Base-by-base conservation (phyloP, 2,797 vertebrate genomes). In the Remorina albescens region DNA sequence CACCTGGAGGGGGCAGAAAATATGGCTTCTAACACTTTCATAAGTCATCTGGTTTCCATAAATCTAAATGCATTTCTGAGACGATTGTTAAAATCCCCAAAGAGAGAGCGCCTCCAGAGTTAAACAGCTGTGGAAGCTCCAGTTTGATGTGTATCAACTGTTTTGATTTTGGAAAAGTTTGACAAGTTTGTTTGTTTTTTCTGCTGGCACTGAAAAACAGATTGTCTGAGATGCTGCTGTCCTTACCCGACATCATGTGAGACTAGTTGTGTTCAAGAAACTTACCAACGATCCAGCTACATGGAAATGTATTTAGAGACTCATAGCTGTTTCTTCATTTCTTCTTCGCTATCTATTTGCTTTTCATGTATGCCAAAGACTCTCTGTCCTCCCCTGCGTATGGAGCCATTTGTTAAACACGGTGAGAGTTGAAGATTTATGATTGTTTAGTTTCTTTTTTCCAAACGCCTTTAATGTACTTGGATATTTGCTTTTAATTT, bases 41-140 rank as follows among this genome's bases (percentile, higher is more conserved):
- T 78, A 44, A 36, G 13, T 73, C 76, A 67, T 74, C 63, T 63
- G 57, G 26, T 57, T 42, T 26, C 49, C 41, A 51, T 64, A 34
- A 65, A 64, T 47, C 8, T n/a, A 28, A 74, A 65, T 25, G 32
- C 51, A 73, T 53, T 47, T 64, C 68, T 59, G 30, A 32, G 62
- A 65, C 54, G n/a, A 66, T 68, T 46, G 25, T 55, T 71, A 30
- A 58, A 71, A 61, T 62, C 9, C 44, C 51, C 25, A 30, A 42
- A 36, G 51, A 64, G 19, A 60, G 7, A n/a, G n/a, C n/a, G n/a
- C n/a, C n/a, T n/a, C n/a, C n/a, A n/a, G n/a, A 65, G 54, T 51
- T 58, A 28, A 53, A 70, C 46, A 59, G 65, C 16, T 16, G 41
- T 32, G 34, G 36, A 46, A 57, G 67, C 15, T 46, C 2, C 9